phyloP scores from a whole-genome alignment of 2,797 vertebrate species.

The Liasis olivaceus region DNA sequence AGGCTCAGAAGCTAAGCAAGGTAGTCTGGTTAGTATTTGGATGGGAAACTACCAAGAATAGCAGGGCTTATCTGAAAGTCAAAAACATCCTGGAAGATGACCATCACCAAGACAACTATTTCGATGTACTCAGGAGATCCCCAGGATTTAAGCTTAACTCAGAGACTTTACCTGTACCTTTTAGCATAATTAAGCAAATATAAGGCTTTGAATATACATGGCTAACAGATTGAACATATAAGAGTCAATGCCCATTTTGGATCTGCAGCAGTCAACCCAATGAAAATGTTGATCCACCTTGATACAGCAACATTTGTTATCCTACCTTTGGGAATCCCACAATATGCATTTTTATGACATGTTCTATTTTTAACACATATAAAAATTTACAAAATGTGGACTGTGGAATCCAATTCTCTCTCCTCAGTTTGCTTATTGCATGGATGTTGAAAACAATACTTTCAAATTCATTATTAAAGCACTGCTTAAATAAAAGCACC shows the following conservation, averaged over 20 bases:
- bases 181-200: background rate
- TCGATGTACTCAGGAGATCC: background rate
- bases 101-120: background rate
- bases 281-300: background rate
- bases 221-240: background rate
- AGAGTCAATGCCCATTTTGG: background rate
- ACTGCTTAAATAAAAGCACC: constrained; percentile 71
- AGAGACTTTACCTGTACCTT: background rate
- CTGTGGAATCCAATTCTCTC: background rate
- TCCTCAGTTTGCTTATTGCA: background rate
- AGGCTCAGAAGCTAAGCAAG: background rate
- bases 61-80: background rate
- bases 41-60: background rate
- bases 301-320: background rate
- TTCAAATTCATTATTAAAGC: constrained; percentile 11
- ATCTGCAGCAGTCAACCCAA: background rate
- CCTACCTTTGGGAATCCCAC: background rate
- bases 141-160: background rate
- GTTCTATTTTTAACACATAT: background rate
- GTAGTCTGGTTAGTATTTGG: background rate
- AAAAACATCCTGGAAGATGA: background rate
- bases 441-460: background rate
- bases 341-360: constrained; percentile 9
- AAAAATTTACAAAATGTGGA: background rate
- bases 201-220: background rate